Evolutionary conservation across 2,888 invertebrate species (phyloP).

Genomic region (Ophion ellenae): DNA sequence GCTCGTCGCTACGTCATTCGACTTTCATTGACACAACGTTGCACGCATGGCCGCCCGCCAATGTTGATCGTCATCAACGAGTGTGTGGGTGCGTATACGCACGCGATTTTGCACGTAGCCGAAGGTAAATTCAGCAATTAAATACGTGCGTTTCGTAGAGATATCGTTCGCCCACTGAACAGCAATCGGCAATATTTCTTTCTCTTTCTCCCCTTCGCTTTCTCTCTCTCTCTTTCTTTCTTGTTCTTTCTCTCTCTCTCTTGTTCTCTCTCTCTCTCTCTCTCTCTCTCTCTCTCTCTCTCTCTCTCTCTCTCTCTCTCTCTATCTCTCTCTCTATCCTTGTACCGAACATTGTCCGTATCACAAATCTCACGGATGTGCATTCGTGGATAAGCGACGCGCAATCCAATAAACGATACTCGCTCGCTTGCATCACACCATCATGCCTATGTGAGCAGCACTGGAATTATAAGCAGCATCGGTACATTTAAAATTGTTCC

Average conservation of each 20-base stretch:
- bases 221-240: no score
- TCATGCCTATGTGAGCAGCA: neutral
- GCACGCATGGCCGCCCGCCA: constrained; percentile 11
- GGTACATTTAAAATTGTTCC: no score
- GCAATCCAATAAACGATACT: constrained; percentile 53
- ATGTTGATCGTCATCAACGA: constrained; percentile 2
- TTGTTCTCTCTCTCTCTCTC: no score
- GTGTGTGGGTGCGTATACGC: neutral
- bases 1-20: constrained; percentile 36
- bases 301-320: no score
- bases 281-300: neutral
- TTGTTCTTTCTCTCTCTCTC: no score
- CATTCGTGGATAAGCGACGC: constrained; percentile 37
- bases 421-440: constrained; percentile 7
- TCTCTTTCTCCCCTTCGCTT: neutral
- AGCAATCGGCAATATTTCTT: neutral
- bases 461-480: no score
- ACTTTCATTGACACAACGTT: constrained; percentile 54
- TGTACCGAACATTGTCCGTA: neutral
- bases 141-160: constrained; percentile 1
- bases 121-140: neutral
- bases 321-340: no score
- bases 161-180: constrained; percentile 10
- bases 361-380: constrained; percentile 8
- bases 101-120: neutral